Evolutionary conservation across 2,113 vertebrate species (phyloP).

Genomic region (Vicugna pacos): DNA sequence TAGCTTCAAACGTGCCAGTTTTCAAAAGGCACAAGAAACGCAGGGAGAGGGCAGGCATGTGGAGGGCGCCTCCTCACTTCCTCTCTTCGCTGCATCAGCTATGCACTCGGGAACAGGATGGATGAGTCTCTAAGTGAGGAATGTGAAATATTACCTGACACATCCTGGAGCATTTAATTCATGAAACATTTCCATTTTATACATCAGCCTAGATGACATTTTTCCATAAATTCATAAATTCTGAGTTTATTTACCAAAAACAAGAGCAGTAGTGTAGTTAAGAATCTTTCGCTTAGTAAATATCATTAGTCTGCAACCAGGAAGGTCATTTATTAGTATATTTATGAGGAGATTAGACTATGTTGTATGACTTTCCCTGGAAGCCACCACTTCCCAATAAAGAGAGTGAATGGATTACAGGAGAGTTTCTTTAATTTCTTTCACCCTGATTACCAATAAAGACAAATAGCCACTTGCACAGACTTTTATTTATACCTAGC

Average conservation of each 20-base stretch:
- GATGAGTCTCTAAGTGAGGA: neutral
- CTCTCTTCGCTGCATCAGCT: neutral
- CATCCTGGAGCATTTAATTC: neutral
- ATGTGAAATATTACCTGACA: neutral
- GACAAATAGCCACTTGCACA: neutral
- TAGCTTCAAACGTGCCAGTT: neutral
- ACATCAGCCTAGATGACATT: neutral
- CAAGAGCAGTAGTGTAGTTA: neutral
- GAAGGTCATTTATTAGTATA: neutral
- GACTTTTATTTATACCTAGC: neutral
- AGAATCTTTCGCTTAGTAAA: neutral
- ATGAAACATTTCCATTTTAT: neutral
- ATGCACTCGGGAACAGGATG: neutral
- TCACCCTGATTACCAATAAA: neutral
- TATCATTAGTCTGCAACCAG: neutral
- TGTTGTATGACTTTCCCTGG: neutral
- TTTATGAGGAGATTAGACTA: neutral
- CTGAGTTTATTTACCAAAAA: conserved; percentile 39
- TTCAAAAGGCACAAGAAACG: neutral
- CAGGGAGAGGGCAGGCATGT: neutral
- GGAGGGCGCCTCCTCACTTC: neutral
- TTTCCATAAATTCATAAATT: conserved; percentile 25
- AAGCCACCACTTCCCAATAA: neutral
- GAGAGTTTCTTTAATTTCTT: neutral
- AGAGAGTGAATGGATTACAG: neutral